Conservation (phyloP, 1,140 invertebrate genomes). For the Alviniconcha marisindica region DNA sequence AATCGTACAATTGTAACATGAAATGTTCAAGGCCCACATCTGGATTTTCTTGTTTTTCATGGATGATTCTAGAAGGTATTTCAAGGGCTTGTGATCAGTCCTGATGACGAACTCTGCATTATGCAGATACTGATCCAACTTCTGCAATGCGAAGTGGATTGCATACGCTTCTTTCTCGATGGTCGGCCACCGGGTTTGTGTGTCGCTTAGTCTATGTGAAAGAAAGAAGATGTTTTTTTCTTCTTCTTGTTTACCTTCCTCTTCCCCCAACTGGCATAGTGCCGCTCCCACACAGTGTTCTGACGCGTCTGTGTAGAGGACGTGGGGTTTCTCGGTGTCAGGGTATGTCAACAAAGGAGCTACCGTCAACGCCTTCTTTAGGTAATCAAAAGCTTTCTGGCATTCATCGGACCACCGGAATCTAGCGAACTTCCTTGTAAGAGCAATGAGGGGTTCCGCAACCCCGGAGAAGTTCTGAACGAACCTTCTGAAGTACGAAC, state of each 20-base stretch:
- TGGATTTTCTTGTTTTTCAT: conserved; percentile 57
- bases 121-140: conserved; percentile 57
- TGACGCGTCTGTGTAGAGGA: conserved; percentile 52
- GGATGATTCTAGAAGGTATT: conserved; percentile 44
- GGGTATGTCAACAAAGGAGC: conserved; percentile 50
- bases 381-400: conserved; percentile 51
- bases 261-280: conserved; percentile 42
- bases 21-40: conserved; percentile 49
- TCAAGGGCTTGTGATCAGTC: conserved; percentile 58
- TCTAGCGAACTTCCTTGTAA: conserved; percentile 74
- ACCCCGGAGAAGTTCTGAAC: conserved; percentile 71
- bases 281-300: conserved; percentile 36
- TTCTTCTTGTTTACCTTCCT: neutral
- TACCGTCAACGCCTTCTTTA: conserved; percentile 52
- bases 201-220: conserved; percentile 48
- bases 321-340: conserved; percentile 41
- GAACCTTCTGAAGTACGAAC: conserved; percentile 76
- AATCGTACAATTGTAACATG: conserved; percentile 47
- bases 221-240: conserved; percentile 53
- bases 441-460: conserved; percentile 64
- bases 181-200: conserved; percentile 45
- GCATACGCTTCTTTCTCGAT: conserved; percentile 58
- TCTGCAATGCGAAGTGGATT: conserved; percentile 58
- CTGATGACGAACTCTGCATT: conserved; percentile 45
- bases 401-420: conserved; percentile 55